Evolutionary conservation across 2,888 invertebrate genomes (phyloP), one percentile per base, ranked within the genome.

Genomic region (Seira musarum): DNA sequence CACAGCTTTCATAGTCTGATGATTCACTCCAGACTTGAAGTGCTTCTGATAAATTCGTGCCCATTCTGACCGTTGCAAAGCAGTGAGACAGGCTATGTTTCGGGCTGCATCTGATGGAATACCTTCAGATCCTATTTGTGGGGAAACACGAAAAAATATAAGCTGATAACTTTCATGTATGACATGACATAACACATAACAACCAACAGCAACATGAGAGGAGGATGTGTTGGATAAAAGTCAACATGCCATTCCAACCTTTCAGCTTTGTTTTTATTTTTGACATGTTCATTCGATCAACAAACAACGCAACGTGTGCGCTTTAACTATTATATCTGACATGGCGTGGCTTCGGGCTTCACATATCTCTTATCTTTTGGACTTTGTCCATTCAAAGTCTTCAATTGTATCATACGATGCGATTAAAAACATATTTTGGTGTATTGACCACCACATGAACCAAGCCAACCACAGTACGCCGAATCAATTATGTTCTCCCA

Each of bases 11-110:
- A 90, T 87, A 13, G 89, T 88, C 24, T 89, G 88, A 66, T 88
- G 87, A 87, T 90, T 90, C 61, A 89, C 82, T 2, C 90, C 90
- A 17, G 84, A 80, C 15, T 84, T 83, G 76, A 90, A 89, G 80
- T 89, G 87, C n/a, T 87, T 84, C 67, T 88, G 87, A 17, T 89
- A 87, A 25, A 89, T 87, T 22, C 85, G 86, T 6, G 90, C 89
- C 90, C 90, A 90, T 17, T 89, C 88, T 13, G 88, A 87, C 61
- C 90, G 85, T 10, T 89, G 89, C 21, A 89, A 86, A 5, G 88
- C 88, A 2, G 90, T 90, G 69, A 90, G 86, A 1, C 89, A 88
- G 22, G 90, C 87, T 17, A 90, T 83, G 35, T 86, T 84, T 69
- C 88, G 87, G 71, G 88, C 88, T 53, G 87, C 87, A 17, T 88